Evolutionary conservation across 2,888 invertebrate species (phyloP).

Genomic region (Drosophila prostipennis): DNA sequence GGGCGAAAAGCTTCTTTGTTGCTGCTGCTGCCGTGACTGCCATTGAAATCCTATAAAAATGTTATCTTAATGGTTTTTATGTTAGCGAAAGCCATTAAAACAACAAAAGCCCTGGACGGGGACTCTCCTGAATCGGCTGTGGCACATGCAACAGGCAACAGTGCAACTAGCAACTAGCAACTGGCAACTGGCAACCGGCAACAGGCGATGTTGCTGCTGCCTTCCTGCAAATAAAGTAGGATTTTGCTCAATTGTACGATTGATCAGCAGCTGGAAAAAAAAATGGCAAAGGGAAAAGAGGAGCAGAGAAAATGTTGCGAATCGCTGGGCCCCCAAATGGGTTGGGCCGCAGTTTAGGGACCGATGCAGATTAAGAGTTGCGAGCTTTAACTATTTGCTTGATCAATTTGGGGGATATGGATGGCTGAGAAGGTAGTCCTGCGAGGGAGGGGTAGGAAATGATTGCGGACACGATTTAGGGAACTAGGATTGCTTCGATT

Average conservation of each 20-base stretch:
- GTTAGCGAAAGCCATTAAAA: conserved; percentile 80
- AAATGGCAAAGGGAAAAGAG: conserved; percentile 23
- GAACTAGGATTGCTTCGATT: not conserved
- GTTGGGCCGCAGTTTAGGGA: conserved; percentile 38
- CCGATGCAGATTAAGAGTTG: conserved; percentile 66
- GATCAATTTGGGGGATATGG: conserved; percentile 42
- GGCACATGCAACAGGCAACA: conserved; percentile 42
- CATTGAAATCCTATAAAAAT: conserved; percentile 81
- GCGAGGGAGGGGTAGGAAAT: not conserved
- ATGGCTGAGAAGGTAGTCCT: conserved; percentile 11
- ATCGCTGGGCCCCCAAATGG: conserved; percentile 10
- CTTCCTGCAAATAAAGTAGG: conserved; percentile 77
- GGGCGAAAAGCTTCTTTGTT: conserved; percentile 64
- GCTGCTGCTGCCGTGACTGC: conserved; percentile 65
- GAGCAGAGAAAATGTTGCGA: conserved; percentile 27
- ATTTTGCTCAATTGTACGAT: conserved; percentile 80
- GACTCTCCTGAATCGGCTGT: conserved; percentile 26
- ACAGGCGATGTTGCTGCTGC: conserved; percentile 34
- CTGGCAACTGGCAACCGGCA: conserved; percentile 52
- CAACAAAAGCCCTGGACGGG: conserved; percentile 59
- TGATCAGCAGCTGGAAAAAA: conserved; percentile 68
- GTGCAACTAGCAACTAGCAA: conserved; percentile 35
- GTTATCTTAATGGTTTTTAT: conserved; percentile 82
- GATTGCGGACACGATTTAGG: conserved; percentile 1
- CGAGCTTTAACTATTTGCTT: conserved; percentile 58